Conservation (phyloP, 2,888 invertebrate species). For the Taphrorychus bicolor region DNA sequence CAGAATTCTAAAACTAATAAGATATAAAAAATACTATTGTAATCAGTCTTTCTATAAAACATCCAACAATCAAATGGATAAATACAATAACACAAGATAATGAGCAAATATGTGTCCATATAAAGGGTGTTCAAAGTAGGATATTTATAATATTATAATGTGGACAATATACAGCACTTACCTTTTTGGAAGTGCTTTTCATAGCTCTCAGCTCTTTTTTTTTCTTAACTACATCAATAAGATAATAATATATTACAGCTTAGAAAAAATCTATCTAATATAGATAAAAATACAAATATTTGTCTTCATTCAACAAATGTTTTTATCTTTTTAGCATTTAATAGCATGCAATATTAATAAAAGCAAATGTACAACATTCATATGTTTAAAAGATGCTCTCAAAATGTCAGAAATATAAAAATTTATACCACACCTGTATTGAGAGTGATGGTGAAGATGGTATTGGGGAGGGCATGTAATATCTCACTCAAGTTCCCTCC, state of each 20-base stretch:
- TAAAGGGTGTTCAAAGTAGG: no score
- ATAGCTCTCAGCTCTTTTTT: no score
- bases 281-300: constrained; percentile 5
- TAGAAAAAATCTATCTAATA: constrained; percentile 3
- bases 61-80: neutral
- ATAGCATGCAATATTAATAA: neutral
- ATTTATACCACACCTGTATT: constrained; percentile 30
- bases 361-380: neutral
- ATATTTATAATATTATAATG: neutral
- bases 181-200: no score
- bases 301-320: neutral
- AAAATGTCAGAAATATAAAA: neutral
- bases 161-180: neutral
- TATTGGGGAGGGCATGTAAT: constrained; percentile 31
- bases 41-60: neutral
- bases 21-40: neutral
- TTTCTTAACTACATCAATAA: neutral
- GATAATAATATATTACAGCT: neutral
- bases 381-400: neutral
- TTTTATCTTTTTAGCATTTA: neutral
- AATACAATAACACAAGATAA: no score
- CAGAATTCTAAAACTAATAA: no score
- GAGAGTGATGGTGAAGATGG: constrained; percentile 17
- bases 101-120: no score
- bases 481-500: constrained; percentile 26